Evolutionary conservation across 2,113 vertebrate species (phyloP), one percentile per base, ranked within the genome.

Genomic region (Connochaetes taurinus): DNA sequence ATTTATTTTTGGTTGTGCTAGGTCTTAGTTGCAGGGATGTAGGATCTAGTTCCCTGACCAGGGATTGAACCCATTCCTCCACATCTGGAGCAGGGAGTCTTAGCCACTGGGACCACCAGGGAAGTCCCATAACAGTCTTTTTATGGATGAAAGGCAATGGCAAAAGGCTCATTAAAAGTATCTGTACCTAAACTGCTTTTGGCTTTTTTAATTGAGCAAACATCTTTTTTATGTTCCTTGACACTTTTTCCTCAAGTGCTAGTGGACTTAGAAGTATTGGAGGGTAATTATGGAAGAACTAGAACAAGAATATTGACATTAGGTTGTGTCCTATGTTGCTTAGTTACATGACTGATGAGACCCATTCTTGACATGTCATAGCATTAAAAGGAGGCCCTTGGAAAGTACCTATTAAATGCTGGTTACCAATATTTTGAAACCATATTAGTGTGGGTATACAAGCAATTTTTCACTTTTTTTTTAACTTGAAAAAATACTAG

Each of bases 191-290:
- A 93, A 85, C 81, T 90, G 88, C 45, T 84, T 87, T 40, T 67
- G 92, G 58, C 83, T 76, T 97, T 96, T 85, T 83, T 84, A 97
- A 76, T 74, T 92, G 88, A 97, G 64, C 67, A 91, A 80, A 93
- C 6, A 83, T 90, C 50, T 93, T 91, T 95, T 76, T 94, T 27
- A 50, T 87, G 33, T 6, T 84, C 45, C 14, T 87, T 74, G 64
- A 36, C 43, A 87, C 17, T 87, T 36, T 84, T 90, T 86, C 45
- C 80, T 91, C 82, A 94, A 87, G 33, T 91, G 94, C 78, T 91
- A 50, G 40, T 95, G 67, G 57, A 91, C 45, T 91, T 91, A 45
- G 1, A 91, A 64, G 71, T 74, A 90, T 94, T 91, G 64, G 80
- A 55, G 78, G 58, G 53, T 94, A 96, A 84, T 64, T 45, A 62